Evolutionary conservation across 2,797 vertebrate species (phyloP).

Genomic region (Diplodus sargus): DNA sequence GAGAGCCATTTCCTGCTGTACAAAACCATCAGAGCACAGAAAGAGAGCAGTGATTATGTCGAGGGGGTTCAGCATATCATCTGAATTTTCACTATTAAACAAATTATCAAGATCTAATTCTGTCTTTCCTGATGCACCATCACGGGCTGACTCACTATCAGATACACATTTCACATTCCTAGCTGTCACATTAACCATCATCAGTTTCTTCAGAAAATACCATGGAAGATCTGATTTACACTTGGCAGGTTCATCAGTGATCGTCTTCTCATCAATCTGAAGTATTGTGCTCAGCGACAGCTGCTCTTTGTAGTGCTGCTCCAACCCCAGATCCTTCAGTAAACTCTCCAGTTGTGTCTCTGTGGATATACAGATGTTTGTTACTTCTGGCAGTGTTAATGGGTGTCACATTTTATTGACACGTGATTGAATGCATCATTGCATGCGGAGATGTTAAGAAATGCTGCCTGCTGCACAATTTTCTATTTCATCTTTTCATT

Average conservation of each 20-base stretch:
- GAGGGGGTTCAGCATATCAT: conserved; percentile 72
- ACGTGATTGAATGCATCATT: too few species aligned
- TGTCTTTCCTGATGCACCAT: background rate
- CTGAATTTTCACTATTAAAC: rapidly evolving
- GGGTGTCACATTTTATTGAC: too few species aligned
- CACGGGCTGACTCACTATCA: conserved; percentile 9
- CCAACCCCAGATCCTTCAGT: conserved; percentile 67
- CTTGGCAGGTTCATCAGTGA: conserved; percentile 57
- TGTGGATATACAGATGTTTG: conserved; percentile 25
- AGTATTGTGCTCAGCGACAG: conserved; percentile 71
- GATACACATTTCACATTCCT: conserved; percentile 55
- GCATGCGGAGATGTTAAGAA: too few species aligned
- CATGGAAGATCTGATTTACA: conserved; percentile 67
- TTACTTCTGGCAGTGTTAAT: too few species aligned
- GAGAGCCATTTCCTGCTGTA: conserved; percentile 86
- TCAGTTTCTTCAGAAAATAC: conserved; percentile 77
- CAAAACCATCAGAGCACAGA: conserved; percentile 55
- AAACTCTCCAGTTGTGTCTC: conserved; percentile 55
- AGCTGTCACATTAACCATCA: conserved; percentile 80
- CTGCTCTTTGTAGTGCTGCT: conserved; percentile 62
- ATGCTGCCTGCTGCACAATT: too few species aligned
- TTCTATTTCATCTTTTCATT: too few species aligned
- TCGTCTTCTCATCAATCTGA: conserved; percentile 65
- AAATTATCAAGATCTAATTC: conserved; percentile 38
- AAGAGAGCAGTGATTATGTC: conserved; percentile 80